Conservation (phyloP, 2,797 vertebrate genomes). For the Brachyrhaphis roseni region DNA sequence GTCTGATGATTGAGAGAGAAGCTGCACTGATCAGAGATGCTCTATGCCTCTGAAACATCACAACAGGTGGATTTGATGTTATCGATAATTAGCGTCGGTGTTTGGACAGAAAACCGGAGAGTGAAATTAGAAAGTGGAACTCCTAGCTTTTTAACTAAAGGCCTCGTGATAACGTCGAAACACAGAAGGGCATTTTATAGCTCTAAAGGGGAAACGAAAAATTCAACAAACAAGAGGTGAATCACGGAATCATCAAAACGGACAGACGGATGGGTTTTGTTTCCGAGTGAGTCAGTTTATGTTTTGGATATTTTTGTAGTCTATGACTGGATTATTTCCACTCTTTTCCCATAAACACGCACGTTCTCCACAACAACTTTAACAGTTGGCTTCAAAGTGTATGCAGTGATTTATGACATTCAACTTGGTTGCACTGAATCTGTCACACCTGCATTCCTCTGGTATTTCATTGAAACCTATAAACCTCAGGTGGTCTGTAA, state of each 20-base stretch:
- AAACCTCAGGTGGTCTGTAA: neutral
- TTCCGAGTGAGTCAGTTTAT: neutral
- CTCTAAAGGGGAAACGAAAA: neutral
- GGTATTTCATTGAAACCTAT: neutral
- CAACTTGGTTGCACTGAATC: neutral
- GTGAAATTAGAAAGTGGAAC: neutral
- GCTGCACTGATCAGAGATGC: neutral
- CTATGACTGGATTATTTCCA: neutral
- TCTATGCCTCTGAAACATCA: neutral
- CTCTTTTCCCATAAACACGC: neutral
- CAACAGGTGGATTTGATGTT: neutral
- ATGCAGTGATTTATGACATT: neutral
- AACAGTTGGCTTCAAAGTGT: neutral
- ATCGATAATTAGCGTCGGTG: neutral
- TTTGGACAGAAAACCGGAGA: neutral
- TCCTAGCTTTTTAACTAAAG: neutral
- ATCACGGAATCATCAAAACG: neutral
- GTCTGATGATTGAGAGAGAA: neutral
- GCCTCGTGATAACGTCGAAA: neutral
- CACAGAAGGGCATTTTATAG: neutral
- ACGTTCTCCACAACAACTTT: neutral
- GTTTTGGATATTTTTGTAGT: neutral
- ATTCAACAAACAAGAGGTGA: neutral
- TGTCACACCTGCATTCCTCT: neutral
- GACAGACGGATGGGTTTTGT: neutral